Evolutionary conservation across 2,888 invertebrate genomes (phyloP).

Genomic region (Spodoptera picta): DNA sequence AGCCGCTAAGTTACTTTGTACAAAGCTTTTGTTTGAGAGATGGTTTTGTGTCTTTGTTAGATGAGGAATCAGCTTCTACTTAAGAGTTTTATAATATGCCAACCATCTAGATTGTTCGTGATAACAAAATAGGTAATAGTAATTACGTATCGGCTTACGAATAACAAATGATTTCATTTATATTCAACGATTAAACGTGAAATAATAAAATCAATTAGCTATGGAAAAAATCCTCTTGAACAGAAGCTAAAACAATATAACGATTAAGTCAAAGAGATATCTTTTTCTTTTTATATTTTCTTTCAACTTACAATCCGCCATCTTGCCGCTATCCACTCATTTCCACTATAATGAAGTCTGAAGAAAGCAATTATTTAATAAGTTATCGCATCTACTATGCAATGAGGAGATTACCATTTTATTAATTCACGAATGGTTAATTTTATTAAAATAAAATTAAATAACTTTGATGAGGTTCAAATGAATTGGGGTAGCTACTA

Average conservation of each 20-base stretch:
- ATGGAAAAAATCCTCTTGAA: too few relatives aligned
- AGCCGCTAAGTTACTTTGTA: background rate
- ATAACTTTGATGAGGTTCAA: constrained; percentile 39
- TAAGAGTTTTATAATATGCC: too few relatives aligned
- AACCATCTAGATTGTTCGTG: too few relatives aligned
- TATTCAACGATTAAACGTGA: too few relatives aligned
- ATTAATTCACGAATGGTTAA: constrained; percentile 74
- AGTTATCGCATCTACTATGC: constrained; percentile 47
- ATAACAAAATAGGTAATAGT: too few relatives aligned
- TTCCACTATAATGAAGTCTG: constrained; percentile 22
- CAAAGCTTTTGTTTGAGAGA: background rate
- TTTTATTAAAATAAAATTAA: constrained; percentile 77
- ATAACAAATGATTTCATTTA: too few relatives aligned
- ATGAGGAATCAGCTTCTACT: too few relatives aligned
- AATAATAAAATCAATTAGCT: too few relatives aligned
- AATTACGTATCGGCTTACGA: too few relatives aligned
- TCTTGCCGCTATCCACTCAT: constrained; percentile 17
- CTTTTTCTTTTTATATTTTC: background rate
- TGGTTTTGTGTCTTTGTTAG: too few relatives aligned
- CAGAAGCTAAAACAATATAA: too few relatives aligned
- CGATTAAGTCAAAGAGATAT: background rate
- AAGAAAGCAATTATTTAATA: constrained; percentile 48
- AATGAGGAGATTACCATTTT: constrained; percentile 75
- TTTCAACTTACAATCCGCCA: constrained; percentile 5
- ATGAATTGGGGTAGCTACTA: constrained; percentile 34